Percentiles rank a stretch among this genome's conserved stretches.
phyloP scores from a whole-genome alignment of 1,140 invertebrate genomes.

The Tetraneura akinire region DNA sequence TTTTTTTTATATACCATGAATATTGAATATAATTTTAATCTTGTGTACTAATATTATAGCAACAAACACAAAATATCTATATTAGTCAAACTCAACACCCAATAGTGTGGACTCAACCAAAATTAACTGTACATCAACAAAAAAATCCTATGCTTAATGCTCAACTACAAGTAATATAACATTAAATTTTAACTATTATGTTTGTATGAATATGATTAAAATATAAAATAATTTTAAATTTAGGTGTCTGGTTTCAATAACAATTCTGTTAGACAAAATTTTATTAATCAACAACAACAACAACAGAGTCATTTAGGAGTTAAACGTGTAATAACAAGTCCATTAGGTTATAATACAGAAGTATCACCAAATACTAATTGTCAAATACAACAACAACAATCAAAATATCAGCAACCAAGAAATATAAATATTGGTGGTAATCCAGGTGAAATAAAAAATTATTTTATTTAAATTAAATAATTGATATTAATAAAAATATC shows the following conservation, averaged over 20 bases:
- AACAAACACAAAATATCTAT: slow-evolving; percentile 53
- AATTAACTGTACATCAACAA: slow-evolving; percentile 64
- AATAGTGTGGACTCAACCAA: slow-evolving; percentile 51
- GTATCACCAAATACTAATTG: slow-evolving; percentile 20
- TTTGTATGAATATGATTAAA: neutral
- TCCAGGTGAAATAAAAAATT: slow-evolving; percentile 8
- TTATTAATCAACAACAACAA: slow-evolving; percentile 70
- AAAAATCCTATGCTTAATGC: slow-evolving; percentile 81
- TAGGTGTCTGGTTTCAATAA: slow-evolving; percentile 63
- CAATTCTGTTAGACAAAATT: slow-evolving; percentile 66
- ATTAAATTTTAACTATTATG: neutral
- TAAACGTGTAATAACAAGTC: slow-evolving; percentile 5
- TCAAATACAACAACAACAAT: slow-evolving; percentile 16
- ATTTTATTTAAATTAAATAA: neutral
- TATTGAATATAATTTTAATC: neutral
- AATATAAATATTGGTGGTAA: slow-evolving; percentile 28
- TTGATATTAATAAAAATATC: neutral
- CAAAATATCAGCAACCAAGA: slow-evolving; percentile 31
- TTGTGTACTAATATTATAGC: slow-evolving; percentile 29
- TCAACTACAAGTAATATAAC: slow-evolving; percentile 66
- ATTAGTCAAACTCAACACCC: slow-evolving; percentile 4
- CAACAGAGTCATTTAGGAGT: slow-evolving; percentile 60
- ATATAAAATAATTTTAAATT: slow-evolving; percentile 58
- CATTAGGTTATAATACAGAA: slow-evolving; percentile 30
- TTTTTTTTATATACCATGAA: neutral